Percentiles rank a stretch among this genome's conserved stretches.
phyloP scores from a whole-genome alignment of 2,113 vertebrate species.

The Alosa alosa region DNA sequence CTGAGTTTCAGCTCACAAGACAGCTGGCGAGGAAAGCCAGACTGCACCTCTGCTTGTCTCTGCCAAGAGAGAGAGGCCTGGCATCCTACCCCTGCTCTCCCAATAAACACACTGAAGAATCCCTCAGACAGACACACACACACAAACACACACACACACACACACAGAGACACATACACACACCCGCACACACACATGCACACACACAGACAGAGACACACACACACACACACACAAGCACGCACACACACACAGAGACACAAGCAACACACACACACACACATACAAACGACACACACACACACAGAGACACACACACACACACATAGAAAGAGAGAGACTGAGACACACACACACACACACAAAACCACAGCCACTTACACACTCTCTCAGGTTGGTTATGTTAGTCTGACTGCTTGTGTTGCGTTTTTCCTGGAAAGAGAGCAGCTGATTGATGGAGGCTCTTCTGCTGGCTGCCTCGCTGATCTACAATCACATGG shows the following conservation, averaged over 20 bases:
- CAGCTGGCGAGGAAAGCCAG: slow-evolving; percentile 10
- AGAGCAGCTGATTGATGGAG: background rate
- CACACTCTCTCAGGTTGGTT: slow-evolving; percentile 1
- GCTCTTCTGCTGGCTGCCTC: background rate
- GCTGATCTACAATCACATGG: background rate
- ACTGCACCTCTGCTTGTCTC: background rate
- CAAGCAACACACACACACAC: background rate
- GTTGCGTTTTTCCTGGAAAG: background rate
- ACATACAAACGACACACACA: background rate
- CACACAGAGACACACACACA: background rate
- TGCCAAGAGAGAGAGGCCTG: background rate
- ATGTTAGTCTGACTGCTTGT: background rate
- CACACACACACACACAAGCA: background rate
- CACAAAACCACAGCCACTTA: background rate
- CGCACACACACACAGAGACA: background rate
- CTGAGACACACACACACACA: background rate
- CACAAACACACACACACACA: background rate
- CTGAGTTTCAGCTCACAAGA: background rate
- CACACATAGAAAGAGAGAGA: background rate
- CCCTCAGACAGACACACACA: too few species aligned
- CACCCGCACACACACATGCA: background rate
- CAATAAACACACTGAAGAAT: too few species aligned
- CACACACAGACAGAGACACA: background rate
- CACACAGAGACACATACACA: background rate
- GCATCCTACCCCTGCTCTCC: too few species aligned